Evolutionary conservation across 2,113 vertebrate species (phyloP), one percentile per base, ranked within the genome.

Genomic region (Orientallactaga bullata): DNA sequence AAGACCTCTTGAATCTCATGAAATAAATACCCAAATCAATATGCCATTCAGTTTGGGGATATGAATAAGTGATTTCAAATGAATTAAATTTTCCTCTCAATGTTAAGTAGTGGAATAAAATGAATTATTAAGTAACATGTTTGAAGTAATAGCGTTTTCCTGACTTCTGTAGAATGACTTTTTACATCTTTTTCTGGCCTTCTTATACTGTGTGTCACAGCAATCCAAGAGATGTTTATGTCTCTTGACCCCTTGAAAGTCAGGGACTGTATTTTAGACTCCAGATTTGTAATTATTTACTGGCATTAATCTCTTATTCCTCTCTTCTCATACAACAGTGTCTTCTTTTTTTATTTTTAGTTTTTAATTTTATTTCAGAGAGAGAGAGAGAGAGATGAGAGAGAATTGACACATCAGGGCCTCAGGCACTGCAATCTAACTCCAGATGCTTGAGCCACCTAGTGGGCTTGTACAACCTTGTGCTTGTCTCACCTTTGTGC

Each of bases 41-140:
- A 93, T 63, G 71, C 93, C 35, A 5, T 71, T 97, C 93, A 90
- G 84, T 89, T 91, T 93, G 85, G 81, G 69, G 61, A 89, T 90
- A 94, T 95, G 94, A 96, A 96, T 93, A 96, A 89, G 94, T 95
- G 76, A 97, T 95, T 90, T 95, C 95, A 86, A 93, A 86, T 95
- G 96, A 95, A 94, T 94, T 95, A 81, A 90, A 93, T 96, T 93
- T 95, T 90, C 85, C 90, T 96, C 88, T 96, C 85, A 35, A 80
- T 79, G 37, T 90, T 95, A 96, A 95, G 83, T 89, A 47, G 32
- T 86, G 5, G 74, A 88, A 74, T 51, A 96, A 82, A 81, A 86
- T 94, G 88, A 97, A 94, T 94, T 94, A 95, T 91, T 85, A 79
- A 95, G 63, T 93, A 89, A 85, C 3, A 2, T 65, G 55, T 92